These are phyloP conservation scores for Podargus strigoides DNA, from an alignment of 2,797 vertebrate genomes.

Conservation along the genomic window DNA sequence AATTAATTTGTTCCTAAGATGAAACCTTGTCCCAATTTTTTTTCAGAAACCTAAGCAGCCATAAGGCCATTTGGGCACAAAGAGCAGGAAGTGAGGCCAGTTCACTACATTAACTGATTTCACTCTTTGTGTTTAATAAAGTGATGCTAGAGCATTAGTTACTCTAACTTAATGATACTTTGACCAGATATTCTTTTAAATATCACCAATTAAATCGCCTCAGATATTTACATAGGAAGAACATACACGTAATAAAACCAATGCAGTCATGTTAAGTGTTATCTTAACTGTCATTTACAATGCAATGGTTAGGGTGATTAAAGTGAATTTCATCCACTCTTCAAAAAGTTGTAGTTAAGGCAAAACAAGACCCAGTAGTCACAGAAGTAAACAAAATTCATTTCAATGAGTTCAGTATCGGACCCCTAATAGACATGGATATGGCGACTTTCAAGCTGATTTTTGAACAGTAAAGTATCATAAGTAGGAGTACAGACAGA, in stretches of 20 bases:
- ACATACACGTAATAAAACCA: neutral
- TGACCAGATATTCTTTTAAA: neutral
- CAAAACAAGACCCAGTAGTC: neutral
- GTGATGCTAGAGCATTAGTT: neutral
- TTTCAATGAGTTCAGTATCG: neutral
- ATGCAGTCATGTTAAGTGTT: neutral
- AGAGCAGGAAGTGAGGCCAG: neutral
- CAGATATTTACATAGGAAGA: neutral
- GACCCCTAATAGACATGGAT: neutral
- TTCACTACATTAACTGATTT: neutral
- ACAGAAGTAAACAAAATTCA: neutral
- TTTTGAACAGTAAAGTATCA: neutral
- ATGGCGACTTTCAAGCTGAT: neutral
- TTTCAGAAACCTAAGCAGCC: neutral
- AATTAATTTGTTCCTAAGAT: neutral
- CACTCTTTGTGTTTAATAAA: neutral
- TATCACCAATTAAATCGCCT: neutral
- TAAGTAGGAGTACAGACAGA: neutral
- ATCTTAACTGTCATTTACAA: neutral
- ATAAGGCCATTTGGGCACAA: neutral
- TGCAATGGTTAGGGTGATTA: neutral
- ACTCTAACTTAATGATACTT: neutral
- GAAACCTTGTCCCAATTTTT: neutral
- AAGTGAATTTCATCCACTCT: neutral
- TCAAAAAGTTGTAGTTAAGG: neutral